Evolutionary conservation across 2,888 invertebrate genomes (phyloP).

Genomic region (Colostygia pectinataria): DNA sequence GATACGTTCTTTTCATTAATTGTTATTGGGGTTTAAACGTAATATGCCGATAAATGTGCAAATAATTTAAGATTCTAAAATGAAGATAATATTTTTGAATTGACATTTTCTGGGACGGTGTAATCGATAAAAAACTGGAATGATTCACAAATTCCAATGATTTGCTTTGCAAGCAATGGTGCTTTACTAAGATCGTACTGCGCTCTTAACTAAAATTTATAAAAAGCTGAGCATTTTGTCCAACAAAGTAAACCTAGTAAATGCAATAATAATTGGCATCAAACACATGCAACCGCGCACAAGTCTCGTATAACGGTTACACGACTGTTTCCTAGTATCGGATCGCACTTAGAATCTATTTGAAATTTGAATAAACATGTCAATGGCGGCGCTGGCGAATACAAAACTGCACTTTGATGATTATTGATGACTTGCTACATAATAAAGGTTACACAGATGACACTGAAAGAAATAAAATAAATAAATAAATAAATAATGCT

Average conservation of each 20-base stretch:
- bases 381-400: slow-evolving; percentile 3
- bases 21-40: slow-evolving; percentile 24
- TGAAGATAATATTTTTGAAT: background rate
- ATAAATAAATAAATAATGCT: too few relatives aligned
- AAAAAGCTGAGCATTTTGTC: too few relatives aligned
- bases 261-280: slow-evolving; percentile 3
- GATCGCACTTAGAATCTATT: slow-evolving; percentile 26
- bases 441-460: slow-evolving; percentile 5
- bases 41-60: slow-evolving; percentile 15
- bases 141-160: too few relatives aligned
- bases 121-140: too few relatives aligned
- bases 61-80: slow-evolving; percentile 10
- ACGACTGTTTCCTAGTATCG: slow-evolving; percentile 22
- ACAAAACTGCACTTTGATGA: slow-evolving; percentile 1
- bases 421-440: background rate
- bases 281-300: slow-evolving; percentile 18
- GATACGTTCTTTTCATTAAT: slow-evolving; percentile 21
- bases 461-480: too few relatives aligned
- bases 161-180: too few relatives aligned
- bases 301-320: slow-evolving; percentile 26
- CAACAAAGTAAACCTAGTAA: background rate
- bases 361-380: slow-evolving; percentile 28
- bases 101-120: too few relatives aligned
- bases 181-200: too few relatives aligned
- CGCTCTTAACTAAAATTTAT: too few relatives aligned